Conservation (phyloP, 2,888 invertebrate genomes). For the Hypsopygia costalis region DNA sequence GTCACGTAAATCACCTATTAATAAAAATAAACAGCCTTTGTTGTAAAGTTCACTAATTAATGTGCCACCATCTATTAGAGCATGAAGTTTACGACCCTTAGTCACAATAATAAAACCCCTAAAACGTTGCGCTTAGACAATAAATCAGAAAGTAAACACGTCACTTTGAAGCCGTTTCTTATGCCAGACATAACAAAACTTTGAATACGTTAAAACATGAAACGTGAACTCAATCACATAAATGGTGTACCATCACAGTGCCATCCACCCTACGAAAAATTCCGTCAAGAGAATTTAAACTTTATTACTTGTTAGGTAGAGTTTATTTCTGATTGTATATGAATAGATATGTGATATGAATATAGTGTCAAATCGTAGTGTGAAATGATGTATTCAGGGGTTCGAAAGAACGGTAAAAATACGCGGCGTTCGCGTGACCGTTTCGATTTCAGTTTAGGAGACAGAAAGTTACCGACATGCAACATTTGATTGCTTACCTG, state of each 20-base stretch:
- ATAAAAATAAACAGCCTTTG: constrained; percentile 4
- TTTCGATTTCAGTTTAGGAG: constrained; percentile 46
- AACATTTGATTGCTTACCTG: constrained; percentile 46
- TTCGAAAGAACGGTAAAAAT: constrained; percentile 38
- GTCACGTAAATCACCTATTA: constrained; percentile 6
- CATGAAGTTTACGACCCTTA: constrained; percentile 35
- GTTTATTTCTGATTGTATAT: constrained; percentile 31
- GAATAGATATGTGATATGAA: constrained; percentile 32
- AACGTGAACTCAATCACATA: constrained; percentile 59
- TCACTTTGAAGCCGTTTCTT: constrained; percentile 33
- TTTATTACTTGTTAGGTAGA: constrained; percentile 27
- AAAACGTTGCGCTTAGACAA: constrained; percentile 34
- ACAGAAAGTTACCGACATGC: constrained; percentile 51
- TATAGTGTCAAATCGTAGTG: constrained; percentile 66
- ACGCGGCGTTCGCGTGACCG: constrained; percentile 54
- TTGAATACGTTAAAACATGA: constrained; percentile 37
- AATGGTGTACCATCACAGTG: constrained; percentile 42
- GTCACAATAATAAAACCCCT: constrained; percentile 31
- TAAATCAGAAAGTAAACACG: constrained; percentile 50
- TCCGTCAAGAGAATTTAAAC: constrained; percentile 18
- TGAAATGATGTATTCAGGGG: constrained; percentile 66
- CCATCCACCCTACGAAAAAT: constrained; percentile 27
- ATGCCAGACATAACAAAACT: constrained; percentile 57
- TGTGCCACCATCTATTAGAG: constrained; percentile 43
- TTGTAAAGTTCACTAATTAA: constrained; percentile 36